Conservation (phyloP, 2,888 invertebrate genomes). For the Rhamnusium bicolor region DNA sequence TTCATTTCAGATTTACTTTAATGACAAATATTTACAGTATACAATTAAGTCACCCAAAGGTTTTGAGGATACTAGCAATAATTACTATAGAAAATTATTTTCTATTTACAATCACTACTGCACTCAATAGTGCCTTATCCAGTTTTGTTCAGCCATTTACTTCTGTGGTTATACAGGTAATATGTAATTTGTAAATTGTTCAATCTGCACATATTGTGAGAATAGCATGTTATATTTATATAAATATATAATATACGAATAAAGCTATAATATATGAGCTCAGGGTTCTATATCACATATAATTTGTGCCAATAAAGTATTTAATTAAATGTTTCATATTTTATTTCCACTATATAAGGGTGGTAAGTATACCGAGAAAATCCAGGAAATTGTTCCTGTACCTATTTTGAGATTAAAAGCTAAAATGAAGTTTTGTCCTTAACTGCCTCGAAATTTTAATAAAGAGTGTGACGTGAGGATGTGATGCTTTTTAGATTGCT, state of each 20-base stretch:
- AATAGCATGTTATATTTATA: slow-evolving; percentile 22
- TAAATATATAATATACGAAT: slow-evolving; percentile 37
- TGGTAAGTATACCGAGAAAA: too few species aligned
- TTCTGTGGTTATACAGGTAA: slow-evolving; percentile 6
- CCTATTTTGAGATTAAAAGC: too few species aligned
- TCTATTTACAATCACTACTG: slow-evolving; percentile 38
- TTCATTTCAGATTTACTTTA: background rate
- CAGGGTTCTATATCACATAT: slow-evolving; percentile 52
- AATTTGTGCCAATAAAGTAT: slow-evolving; percentile 55
- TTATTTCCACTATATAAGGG: too few species aligned
- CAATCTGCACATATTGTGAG: slow-evolving; percentile 7
- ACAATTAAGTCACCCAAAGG: background rate
- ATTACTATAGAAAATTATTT: background rate
- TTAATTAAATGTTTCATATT: slow-evolving; percentile 1
- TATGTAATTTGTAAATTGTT: slow-evolving; percentile 7
- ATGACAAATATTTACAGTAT: background rate
- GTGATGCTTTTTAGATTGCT: too few species aligned
- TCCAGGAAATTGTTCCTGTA: too few species aligned
- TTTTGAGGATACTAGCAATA: slow-evolving; percentile 50
- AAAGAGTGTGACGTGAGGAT: too few species aligned
- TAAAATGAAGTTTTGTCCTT: too few species aligned
- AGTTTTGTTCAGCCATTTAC: slow-evolving; percentile 30
- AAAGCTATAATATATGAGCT: slow-evolving; percentile 29
- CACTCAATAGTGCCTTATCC: slow-evolving; percentile 56
- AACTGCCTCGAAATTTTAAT: too few species aligned